Conservation (phyloP, 2,797 vertebrate genomes). For the Phrynocephalus guinanensis region DNA sequence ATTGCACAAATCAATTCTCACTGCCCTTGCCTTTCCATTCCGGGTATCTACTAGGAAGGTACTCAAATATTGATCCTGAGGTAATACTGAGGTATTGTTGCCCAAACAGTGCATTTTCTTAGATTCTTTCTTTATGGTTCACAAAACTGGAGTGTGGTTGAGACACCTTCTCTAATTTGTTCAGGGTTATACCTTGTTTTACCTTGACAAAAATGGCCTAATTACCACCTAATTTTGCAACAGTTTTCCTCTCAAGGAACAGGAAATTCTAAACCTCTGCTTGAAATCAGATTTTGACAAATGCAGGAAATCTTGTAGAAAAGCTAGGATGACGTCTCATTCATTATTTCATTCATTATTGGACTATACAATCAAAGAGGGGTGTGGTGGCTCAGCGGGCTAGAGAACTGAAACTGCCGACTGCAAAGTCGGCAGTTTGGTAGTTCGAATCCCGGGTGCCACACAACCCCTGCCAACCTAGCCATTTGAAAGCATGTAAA, state of each 20-base stretch:
- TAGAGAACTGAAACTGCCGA: no score
- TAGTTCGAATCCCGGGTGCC: no score
- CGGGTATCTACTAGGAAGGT: not conserved
- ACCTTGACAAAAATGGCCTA: not conserved
- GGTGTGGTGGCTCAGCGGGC: no score
- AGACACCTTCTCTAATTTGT: not conserved
- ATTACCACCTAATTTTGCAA: constrained; percentile 7
- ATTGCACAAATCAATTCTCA: not conserved
- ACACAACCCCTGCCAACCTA: no score
- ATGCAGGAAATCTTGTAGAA: constrained; percentile 1
- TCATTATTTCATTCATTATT: no score
- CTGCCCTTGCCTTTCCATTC: not conserved
- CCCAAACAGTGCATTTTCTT: not conserved
- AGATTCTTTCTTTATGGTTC: not conserved
- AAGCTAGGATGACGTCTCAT: not conserved
- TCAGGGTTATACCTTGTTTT: not conserved
- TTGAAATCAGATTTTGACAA: constrained; percentile 37
- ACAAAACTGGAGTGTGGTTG: not conserved
- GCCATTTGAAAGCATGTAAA: no score
- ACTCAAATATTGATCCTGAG: not conserved
- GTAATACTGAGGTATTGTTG: not conserved
- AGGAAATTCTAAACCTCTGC: not conserved
- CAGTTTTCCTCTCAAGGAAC: constrained; percentile 11
- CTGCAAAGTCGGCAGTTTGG: no score
- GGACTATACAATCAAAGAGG: no score